A percentile compares a stretch with the other conserved stretches of the same genome.
These are phyloP conservation scores for Drosophila gunungcola DNA, from an alignment of 1,140 invertebrate genomes.

Conservation along the genomic window DNA sequence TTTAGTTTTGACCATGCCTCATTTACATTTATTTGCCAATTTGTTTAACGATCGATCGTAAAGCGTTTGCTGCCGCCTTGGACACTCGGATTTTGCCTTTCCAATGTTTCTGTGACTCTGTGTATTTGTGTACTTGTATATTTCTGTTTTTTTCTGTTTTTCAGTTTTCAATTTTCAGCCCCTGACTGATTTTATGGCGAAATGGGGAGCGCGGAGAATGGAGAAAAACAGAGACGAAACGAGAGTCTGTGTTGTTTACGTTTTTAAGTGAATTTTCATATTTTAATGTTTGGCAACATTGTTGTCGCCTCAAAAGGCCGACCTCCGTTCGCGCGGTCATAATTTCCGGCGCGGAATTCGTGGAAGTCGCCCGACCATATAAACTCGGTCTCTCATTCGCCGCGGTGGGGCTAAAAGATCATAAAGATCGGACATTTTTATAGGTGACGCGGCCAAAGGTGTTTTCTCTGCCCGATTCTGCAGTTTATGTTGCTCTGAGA, in stretches of 20 bases:
- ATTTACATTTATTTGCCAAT: constrained; percentile 81
- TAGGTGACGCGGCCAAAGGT: constrained; percentile 72
- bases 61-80: constrained; percentile 59
- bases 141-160: constrained; percentile 7
- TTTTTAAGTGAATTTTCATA: constrained; percentile 83
- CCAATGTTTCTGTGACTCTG: neutral
- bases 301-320: constrained; percentile 72
- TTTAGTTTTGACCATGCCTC: constrained; percentile 76
- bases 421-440: constrained; percentile 66
- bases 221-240: constrained; percentile 3
- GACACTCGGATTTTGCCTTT: constrained; percentile 29
- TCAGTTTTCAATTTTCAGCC: constrained; percentile 30
- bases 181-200: constrained; percentile 45
- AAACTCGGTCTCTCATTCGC: constrained; percentile 29
- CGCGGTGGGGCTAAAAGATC: constrained; percentile 40
- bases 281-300: constrained; percentile 82
- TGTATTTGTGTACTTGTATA: neutral
- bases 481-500: constrained; percentile 49
- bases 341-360: constrained; percentile 82
- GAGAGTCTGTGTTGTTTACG: constrained; percentile 62
- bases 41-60: constrained; percentile 83
- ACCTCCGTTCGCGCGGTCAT: constrained; percentile 61
- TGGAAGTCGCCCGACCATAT: constrained; percentile 68
- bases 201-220: constrained; percentile 32
- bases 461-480: constrained; percentile 47